These are phyloP conservation scores for Amphiprion percula DNA, from an alignment of 2,113 vertebrate species.

Conservation along the genomic window DNA sequence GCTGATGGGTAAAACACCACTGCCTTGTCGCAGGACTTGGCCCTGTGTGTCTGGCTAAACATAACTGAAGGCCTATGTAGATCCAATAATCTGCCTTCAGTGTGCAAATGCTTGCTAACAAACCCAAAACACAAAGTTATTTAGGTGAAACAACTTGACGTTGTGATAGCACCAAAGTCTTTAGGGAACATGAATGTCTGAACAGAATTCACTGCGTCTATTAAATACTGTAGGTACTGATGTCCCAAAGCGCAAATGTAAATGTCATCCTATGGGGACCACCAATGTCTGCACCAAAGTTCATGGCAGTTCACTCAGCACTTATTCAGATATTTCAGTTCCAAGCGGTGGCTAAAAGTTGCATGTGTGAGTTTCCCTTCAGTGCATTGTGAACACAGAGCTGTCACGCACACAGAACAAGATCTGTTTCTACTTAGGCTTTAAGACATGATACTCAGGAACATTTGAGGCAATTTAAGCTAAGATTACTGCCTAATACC, in stretches of 20 bases:
- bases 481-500: constrained; percentile 41
- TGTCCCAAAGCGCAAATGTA: too few relatives aligned
- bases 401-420: constrained; percentile 7
- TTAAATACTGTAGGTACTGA: neutral
- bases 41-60: too few relatives aligned
- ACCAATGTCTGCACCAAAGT: neutral
- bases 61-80: too few relatives aligned
- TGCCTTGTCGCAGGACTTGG: too few relatives aligned
- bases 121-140: too few relatives aligned
- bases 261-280: neutral
- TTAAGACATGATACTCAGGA: constrained; percentile 27
- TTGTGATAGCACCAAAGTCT: neutral
- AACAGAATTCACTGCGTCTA: neutral
- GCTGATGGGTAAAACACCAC: too few relatives aligned
- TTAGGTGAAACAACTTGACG: neutral
- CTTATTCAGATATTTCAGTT: neutral
- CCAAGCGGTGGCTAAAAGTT: constrained; percentile 9
- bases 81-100: too few relatives aligned
- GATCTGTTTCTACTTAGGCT: constrained; percentile 34
- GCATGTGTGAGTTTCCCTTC: constrained; percentile 14
- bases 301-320: neutral
- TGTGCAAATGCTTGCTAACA: too few relatives aligned
- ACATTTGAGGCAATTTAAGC: constrained; percentile 43
- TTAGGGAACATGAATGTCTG: neutral
- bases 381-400: constrained; percentile 15